phyloP scores from a whole-genome alignment of 1,140 invertebrate genomes.

The Apis laboriosa region DNA sequence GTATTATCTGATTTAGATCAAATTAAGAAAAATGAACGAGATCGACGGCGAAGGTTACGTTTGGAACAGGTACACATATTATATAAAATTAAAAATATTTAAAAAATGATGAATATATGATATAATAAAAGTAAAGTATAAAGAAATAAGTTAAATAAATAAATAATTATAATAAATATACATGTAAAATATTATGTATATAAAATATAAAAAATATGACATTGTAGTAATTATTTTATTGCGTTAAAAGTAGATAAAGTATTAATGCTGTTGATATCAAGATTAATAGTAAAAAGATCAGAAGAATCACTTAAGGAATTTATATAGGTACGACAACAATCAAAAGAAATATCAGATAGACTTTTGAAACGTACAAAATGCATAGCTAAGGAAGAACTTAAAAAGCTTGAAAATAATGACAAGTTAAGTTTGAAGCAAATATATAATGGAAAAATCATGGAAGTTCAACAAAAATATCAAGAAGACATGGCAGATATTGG shows the following conservation, averaged over 20 bases:
- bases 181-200: background rate
- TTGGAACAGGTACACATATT: slow-evolving; percentile 75
- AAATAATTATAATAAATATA: background rate
- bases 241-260: slow-evolving; percentile 19
- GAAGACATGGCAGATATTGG: slow-evolving; percentile 81
- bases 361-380: slow-evolving; percentile 79
- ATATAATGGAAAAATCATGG: slow-evolving; percentile 78
- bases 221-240: slow-evolving; percentile 16
- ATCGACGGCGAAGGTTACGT: slow-evolving; percentile 81
- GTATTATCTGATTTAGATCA: slow-evolving; percentile 78
- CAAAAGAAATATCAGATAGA: slow-evolving; percentile 80
- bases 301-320: slow-evolving; percentile 14
- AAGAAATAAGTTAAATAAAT: background rate
- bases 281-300: background rate
- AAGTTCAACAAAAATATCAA: slow-evolving; percentile 79
- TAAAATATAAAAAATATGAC: background rate
- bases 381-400: slow-evolving; percentile 75
- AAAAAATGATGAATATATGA: background rate
- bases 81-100: slow-evolving; percentile 4
- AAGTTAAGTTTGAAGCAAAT: slow-evolving; percentile 76
- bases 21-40: slow-evolving; percentile 79
- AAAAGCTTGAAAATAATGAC: slow-evolving; percentile 75
- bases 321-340: slow-evolving; percentile 81
- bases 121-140: background rate
- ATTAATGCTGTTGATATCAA: background rate